Evolutionary conservation across 2,113 vertebrate genomes (phyloP).

Genomic region (Periophthalmodon schlosseri): DNA sequence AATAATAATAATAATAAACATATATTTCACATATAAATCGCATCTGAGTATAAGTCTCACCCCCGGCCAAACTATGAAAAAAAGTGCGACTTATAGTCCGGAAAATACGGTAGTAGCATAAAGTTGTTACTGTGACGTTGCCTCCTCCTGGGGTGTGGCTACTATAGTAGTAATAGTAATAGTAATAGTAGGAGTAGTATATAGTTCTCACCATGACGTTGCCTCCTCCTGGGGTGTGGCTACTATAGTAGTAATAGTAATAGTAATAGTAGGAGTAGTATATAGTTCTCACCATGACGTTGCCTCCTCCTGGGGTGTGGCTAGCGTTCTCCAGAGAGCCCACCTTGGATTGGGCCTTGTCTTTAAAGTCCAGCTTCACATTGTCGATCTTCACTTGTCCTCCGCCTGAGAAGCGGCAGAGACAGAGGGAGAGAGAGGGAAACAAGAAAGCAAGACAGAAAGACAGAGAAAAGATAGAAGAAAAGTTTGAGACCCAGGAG

Average conservation of each 20-base stretch:
- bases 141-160: background rate
- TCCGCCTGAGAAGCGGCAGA: conserved; percentile 77
- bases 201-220: conserved; percentile 83
- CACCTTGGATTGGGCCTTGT: conserved; percentile 91
- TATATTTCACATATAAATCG: too few relatives aligned
- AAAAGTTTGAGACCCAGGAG: too few relatives aligned
- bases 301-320: conserved; percentile 89
- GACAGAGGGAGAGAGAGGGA: conserved; percentile 9
- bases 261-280: too few relatives aligned
- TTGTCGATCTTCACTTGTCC: conserved; percentile 91
- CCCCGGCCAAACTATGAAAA: too few relatives aligned
- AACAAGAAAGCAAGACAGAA: too few relatives aligned
- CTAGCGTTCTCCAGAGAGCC: conserved; percentile 88
- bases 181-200: too few relatives aligned
- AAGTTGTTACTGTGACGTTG: too few relatives aligned
- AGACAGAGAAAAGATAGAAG: too few relatives aligned
- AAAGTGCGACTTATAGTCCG: too few relatives aligned
- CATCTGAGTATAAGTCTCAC: too few relatives aligned
- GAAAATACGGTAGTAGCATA: too few relatives aligned
- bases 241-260: background rate
- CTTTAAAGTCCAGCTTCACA: conserved; percentile 95
- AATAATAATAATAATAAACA: too few relatives aligned
- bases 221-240: conserved; percentile 33
- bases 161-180: background rate
- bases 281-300: conserved; percentile 83